phyloP scores from a whole-genome alignment of 2,888 invertebrate species.

The Andrena haemorrhoa region DNA sequence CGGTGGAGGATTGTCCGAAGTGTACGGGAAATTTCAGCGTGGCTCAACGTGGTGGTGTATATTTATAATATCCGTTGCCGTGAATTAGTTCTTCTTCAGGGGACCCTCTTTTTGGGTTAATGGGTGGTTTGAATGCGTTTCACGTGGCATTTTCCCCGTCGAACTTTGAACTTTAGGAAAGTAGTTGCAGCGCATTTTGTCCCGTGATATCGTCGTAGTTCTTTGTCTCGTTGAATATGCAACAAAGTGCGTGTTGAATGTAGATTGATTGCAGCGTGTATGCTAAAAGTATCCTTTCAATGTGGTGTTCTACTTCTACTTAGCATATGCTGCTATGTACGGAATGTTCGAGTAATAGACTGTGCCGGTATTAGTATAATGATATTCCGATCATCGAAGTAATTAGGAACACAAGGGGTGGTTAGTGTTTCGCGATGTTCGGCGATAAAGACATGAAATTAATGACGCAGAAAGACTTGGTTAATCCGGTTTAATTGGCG shows the following conservation, averaged over 20 bases:
- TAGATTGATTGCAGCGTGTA: too few species aligned
- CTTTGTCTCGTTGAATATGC: not conserved
- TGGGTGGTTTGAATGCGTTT: not conserved
- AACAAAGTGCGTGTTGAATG: not conserved
- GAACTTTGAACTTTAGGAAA: not conserved
- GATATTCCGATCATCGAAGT: too few species aligned
- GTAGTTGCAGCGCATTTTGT: not conserved
- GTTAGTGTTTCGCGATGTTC: too few species aligned
- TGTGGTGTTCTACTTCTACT: too few species aligned
- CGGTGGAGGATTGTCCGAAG: not conserved
- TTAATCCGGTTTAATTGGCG: not conserved
- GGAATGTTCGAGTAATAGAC: too few species aligned
- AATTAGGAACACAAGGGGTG: too few species aligned
- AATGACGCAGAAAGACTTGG: not conserved
- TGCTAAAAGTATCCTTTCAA: too few species aligned
- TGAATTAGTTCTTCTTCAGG: not conserved
- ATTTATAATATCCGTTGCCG: not conserved
- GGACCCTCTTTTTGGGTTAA: not conserved
- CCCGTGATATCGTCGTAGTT: not conserved
- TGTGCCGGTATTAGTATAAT: too few species aligned
- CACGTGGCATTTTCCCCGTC: not conserved
- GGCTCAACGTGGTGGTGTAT: not conserved
- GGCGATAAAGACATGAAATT: not conserved
- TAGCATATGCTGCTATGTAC: too few species aligned
- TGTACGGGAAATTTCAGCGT: slow-evolving; percentile 12